Conservation (phyloP, 2,797 vertebrate genomes). For the Takifugu ocellatus region DNA sequence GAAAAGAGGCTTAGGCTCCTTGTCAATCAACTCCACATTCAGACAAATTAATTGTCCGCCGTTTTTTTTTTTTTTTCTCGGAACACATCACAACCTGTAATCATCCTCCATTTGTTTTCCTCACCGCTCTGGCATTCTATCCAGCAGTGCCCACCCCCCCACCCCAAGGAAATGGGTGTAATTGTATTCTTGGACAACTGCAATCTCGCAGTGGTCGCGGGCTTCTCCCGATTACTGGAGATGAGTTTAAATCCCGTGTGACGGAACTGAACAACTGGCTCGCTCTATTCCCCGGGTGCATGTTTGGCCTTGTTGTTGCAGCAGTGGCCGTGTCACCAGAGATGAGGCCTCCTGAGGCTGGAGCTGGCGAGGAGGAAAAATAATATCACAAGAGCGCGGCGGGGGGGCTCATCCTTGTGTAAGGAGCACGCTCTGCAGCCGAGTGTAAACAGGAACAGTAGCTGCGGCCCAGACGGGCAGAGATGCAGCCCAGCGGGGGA, state of each 20-base stretch:
- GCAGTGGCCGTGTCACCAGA: conserved; percentile 58
- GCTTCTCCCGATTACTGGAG: conserved; percentile 48
- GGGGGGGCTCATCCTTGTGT: conserved; percentile 66
- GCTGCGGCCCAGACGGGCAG: conserved; percentile 47
- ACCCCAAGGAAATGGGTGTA: conserved; percentile 24
- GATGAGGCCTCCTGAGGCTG: conserved; percentile 60
- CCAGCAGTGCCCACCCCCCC: conserved; percentile 17
- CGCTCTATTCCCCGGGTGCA: conserved; percentile 51
- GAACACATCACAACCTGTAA: conserved; percentile 48
- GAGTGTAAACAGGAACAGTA: conserved; percentile 56
- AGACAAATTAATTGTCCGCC: conserved; percentile 59
- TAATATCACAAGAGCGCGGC: conserved; percentile 71
- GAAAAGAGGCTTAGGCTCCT: conserved; percentile 57
- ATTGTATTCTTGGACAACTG: conserved; percentile 53
- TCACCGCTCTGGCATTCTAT: conserved; percentile 25
- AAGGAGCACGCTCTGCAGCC: conserved; percentile 62
- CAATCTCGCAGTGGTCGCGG: conserved; percentile 39
- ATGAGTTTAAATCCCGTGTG: conserved; percentile 55
- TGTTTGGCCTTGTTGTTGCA: conserved; percentile 56
- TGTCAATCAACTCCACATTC: conserved; percentile 69
- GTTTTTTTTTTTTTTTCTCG: conserved; percentile 25
- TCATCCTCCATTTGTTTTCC: conserved; percentile 45
- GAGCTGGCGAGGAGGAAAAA: conserved; percentile 64
- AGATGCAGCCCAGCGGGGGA: conserved; percentile 52
- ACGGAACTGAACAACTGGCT: conserved; percentile 57